Base-by-base conservation (phyloP, 2,797 vertebrate species). In the Brachyalestes nurse region DNA sequence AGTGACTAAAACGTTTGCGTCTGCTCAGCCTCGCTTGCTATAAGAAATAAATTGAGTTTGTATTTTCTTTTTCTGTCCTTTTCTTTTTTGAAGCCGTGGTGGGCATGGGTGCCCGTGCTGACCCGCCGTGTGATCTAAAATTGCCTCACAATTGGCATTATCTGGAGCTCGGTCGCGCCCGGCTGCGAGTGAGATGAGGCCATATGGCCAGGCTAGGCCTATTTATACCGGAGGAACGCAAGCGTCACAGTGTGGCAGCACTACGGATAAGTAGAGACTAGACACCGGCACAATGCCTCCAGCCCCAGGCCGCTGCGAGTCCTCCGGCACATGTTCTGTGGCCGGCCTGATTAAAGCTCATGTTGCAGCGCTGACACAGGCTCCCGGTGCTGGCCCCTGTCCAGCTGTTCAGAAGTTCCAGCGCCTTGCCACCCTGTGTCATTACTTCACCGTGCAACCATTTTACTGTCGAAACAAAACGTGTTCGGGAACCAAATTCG, bases 301-400 rank as follows among this genome's bases (percentile, higher is more conserved):
- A 86, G 86, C 90, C 92, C 92, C 89, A 92, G 92, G 91, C 92
- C 90, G 90, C 91, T 89, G 92, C 91, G 34, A 89, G 90, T 90
- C 91, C 91, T 92, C 88, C 91, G 90, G 93, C 91, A 88, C 91
- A 88, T 91, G 90, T 92, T 94, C 92, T 95, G 93, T 84, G 95
- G 92, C 91, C 88, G 86, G 88, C 88, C 84, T 92, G 92, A 95
- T 94, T 94, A 94, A 95, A 95, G 95, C 91, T 91, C 72, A 92
- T 88, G 90, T 93, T 94, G 90, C 94, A 90, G 87, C 53, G 86
- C 86, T 93, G 92, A 95, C 95, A 93, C 82, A 88, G 90, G 86
- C 91, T 93, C 89, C 91, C 92, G 88, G 84, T 85, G 88, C 73
- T 88, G 92, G 88, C 88, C 85, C 64, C 28, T 82, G 87, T 90